phyloP scores from a whole-genome alignment of 2,797 vertebrate genomes.

The Xenops minutus region DNA sequence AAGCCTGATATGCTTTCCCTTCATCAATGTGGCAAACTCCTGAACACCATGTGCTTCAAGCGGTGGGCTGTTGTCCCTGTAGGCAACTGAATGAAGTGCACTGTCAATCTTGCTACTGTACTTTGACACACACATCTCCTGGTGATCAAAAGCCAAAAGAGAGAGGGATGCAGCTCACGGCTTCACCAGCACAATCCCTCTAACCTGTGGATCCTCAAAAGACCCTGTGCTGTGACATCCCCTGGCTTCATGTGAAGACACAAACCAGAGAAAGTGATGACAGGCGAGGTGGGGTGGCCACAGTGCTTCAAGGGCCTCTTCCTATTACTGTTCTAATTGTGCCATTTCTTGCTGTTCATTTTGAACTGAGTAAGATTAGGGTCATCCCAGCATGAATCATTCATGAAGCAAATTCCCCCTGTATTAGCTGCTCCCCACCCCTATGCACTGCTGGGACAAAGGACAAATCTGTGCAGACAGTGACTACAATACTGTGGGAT shows the following conservation, averaged over 20 bases:
- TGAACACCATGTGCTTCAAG: slow-evolving; percentile 2
- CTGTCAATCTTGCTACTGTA: slow-evolving; percentile 9
- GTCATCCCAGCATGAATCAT: not conserved
- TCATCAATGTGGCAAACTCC: slow-evolving; percentile 56
- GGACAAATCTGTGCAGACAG: not conserved
- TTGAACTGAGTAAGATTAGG: not conserved
- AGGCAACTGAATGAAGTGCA: not conserved
- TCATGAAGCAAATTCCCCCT: not conserved
- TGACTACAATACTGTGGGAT: not conserved
- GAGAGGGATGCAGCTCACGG: not conserved
- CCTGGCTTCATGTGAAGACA: not conserved
- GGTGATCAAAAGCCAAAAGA: not conserved
- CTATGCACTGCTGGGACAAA: not conserved
- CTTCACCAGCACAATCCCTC: not conserved
- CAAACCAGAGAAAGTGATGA: not conserved
- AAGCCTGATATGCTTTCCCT: slow-evolving; percentile 30
- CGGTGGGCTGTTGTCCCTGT: slow-evolving; percentile 1
- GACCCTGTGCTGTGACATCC: not conserved
- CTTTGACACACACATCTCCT: not conserved
- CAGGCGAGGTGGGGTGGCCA: not conserved
- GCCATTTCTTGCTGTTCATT: not conserved
- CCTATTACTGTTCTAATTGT: not conserved
- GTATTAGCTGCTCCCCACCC: not conserved
- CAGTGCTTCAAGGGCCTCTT: not conserved
- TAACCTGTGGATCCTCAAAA: not conserved